phyloP scores from a whole-genome alignment of 2,888 invertebrate genomes.

The Cecidostiba fungosa region DNA sequence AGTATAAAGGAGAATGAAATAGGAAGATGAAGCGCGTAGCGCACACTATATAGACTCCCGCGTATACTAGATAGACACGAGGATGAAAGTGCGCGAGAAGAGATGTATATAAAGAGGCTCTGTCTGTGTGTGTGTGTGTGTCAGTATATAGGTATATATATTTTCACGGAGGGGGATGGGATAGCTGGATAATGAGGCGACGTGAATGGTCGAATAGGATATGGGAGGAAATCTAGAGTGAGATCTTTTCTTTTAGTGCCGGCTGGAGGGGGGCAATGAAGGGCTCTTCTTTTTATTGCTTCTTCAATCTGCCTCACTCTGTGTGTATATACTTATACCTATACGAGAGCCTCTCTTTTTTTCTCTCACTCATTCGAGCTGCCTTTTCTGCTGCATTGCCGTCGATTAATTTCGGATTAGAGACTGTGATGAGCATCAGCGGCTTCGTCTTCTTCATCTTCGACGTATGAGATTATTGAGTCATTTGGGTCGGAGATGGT shows the following conservation, averaged over 20 bases:
- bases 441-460: background rate
- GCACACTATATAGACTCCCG: background rate
- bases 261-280: conserved; percentile 28
- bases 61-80: background rate
- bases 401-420: conserved; percentile 52
- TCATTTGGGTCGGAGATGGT: background rate
- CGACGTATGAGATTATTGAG: conserved; percentile 3
- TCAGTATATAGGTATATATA: background rate
- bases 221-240: conserved; percentile 50
- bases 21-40: conserved; percentile 53
- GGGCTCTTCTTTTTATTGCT: conserved; percentile 44
- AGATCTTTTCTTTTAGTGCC: conserved; percentile 59
- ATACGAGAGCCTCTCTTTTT: background rate
- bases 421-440: background rate
- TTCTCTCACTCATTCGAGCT: background rate
- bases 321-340: background rate
- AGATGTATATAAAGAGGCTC: conserved; percentile 50
- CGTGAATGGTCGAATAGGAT: conserved; percentile 53
- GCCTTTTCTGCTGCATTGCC: background rate
- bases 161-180: conserved; percentile 18
- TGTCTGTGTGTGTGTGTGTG: background rate
- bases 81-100: conserved; percentile 28
- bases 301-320: conserved; percentile 3
- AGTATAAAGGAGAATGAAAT: conserved; percentile 59
- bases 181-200: conserved; percentile 39